Percentiles rank a stretch among this genome's conserved stretches.
These are phyloP conservation scores for Fratercula arctica DNA, from an alignment of 2,797 vertebrate species.

Conservation along the genomic window DNA sequence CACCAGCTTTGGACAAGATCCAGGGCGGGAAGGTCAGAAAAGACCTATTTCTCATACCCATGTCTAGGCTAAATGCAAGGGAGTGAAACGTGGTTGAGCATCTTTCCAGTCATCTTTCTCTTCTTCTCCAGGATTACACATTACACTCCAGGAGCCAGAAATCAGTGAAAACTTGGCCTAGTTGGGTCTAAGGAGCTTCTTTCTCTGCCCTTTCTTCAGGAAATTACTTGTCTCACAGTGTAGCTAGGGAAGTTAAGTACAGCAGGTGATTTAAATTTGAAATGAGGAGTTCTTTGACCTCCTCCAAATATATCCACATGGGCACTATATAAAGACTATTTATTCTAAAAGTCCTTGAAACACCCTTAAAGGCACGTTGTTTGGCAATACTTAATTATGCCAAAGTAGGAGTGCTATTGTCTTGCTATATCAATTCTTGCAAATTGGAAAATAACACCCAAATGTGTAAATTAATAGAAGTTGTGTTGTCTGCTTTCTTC, in stretches of 20 bases:
- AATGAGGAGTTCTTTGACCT: neutral
- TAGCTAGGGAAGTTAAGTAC: neutral
- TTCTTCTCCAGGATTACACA: neutral
- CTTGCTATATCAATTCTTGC: too few species aligned
- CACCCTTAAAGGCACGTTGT: too few species aligned
- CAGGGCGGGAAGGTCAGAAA: neutral
- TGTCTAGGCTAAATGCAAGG: neutral
- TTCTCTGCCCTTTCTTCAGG: neutral
- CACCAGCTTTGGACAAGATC: neutral
- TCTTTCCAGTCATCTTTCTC: neutral
- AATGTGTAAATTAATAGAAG: too few species aligned
- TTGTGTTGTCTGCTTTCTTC: too few species aligned
- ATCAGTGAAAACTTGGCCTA: neutral
- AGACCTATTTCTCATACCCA: neutral
- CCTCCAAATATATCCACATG: too few species aligned
- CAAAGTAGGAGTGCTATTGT: neutral
- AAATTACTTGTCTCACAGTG: neutral
- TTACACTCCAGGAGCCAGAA: neutral
- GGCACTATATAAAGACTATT: too few species aligned
- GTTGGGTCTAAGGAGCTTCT: neutral
- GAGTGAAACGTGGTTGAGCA: neutral
- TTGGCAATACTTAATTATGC: neutral
- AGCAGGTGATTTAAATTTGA: neutral
- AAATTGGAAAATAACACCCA: too few species aligned
- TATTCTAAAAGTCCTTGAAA: too few species aligned